Base-by-base conservation (phyloP, 2,113 vertebrate species). In the Scopus umbretta region DNA sequence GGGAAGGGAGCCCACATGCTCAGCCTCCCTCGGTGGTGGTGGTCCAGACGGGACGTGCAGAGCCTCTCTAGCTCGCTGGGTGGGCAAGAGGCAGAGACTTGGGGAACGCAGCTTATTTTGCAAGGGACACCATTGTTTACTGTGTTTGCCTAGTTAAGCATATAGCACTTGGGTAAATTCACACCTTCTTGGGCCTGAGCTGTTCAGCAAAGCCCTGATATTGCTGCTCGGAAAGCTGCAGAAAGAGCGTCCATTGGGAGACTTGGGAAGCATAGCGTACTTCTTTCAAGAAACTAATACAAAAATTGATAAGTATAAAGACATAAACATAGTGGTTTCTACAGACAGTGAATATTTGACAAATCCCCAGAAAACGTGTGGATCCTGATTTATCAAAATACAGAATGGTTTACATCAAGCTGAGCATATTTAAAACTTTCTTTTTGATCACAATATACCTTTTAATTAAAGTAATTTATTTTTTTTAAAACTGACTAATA, bases 1-100 rank as follows among this genome's bases (percentile, higher is more conserved):
- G 8, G 7, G 6, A 15, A 63, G 29, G 0, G 1, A 62, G 38
- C 6, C 29, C 30, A 25, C 6, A 2, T 0, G 0, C 16, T 74
- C 38, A 27, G 11, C 15, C 25, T 62, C 14, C 25, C 19, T 32
- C 0, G 0, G 30, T 29, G 29, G 3, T 11, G 7, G 11, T 74
- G 17, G 32, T 20, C 20, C n/a, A 10, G 38, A 45, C 2, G 8
- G 22, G 45, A 52, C 6, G 0, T 45, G 20, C 16, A 78, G 36
- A 85, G 8, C 7, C 12, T 18, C 63, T 43, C 8, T 15, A 34
- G 13, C 26, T 78, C 2, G 0, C 16, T 56, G 20, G 9, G 12
- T 49, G 32, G 13, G 21, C 8, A 8, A 53, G 25, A 34, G n/a
- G 25, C n/a, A 79, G 34, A 40, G 82, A 50, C 4, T 27, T 47